Evolutionary conservation across 2,888 invertebrate genomes (phyloP).

Genomic region (Orchesella flavescens): DNA sequence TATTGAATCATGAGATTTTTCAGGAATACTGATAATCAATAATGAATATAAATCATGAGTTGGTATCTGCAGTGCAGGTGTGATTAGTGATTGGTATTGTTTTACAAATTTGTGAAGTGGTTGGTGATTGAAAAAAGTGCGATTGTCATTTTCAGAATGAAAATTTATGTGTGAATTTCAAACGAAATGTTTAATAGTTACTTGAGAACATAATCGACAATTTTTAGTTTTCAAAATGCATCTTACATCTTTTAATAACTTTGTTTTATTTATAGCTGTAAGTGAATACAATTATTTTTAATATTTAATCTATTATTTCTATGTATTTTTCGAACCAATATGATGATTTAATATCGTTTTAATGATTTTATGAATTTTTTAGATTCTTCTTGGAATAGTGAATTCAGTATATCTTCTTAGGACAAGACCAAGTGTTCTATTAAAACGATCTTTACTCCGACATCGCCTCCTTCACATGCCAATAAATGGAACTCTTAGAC

Average conservation of each 20-base stretch:
- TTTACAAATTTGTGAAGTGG: too few species aligned
- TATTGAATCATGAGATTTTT: too few species aligned
- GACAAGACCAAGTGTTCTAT: conserved; percentile 21
- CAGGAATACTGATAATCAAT: too few species aligned
- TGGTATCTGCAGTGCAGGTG: too few species aligned
- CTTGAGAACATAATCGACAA: background rate
- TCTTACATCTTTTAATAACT: background rate
- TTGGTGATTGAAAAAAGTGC: too few species aligned
- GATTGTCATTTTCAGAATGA: background rate
- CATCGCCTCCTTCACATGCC: conserved; percentile 25
- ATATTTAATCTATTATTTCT: background rate
- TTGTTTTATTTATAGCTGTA: conserved; percentile 13
- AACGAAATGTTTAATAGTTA: background rate
- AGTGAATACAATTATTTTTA: conserved; percentile 10
- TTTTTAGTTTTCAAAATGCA: conserved; percentile 20
- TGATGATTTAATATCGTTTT: background rate
- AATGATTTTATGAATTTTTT: conserved; percentile 1
- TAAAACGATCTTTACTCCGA: conserved; percentile 30
- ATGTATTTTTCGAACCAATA: too few species aligned
- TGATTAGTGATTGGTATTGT: too few species aligned
- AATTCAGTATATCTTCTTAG: conserved; percentile 29
- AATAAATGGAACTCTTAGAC: conserved; percentile 31
- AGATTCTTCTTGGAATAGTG: conserved; percentile 37
- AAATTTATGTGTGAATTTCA: background rate
- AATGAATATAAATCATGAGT: too few species aligned